Percentiles rank a stretch among this genome's conserved stretches.
phyloP scores from a whole-genome alignment of 2,797 vertebrate species.

The Euthynnus affinis region DNA sequence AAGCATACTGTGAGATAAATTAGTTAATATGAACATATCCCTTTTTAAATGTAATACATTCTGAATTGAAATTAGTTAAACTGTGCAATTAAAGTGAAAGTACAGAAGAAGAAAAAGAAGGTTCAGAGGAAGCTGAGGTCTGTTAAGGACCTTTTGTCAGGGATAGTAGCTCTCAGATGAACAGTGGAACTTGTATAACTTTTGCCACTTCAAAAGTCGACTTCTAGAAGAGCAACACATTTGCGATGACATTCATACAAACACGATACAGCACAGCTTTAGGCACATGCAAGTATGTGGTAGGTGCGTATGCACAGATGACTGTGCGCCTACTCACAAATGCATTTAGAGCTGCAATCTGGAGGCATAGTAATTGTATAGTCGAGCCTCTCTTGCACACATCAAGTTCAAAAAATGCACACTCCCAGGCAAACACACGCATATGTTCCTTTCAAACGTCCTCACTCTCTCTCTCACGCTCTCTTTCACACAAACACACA shows the following conservation, averaged over 20 bases:
- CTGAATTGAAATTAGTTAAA: conserved; percentile 64
- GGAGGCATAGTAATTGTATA: conserved; percentile 42
- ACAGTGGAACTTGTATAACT: conserved; percentile 22
- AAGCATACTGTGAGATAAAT: conserved; percentile 74
- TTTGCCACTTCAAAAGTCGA: conserved; percentile 45
- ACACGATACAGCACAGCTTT: conserved; percentile 55
- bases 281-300: conserved; percentile 75
- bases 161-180: conserved; percentile 37
- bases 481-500: conserved; percentile 24
- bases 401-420: conserved; percentile 60
- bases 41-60: conserved; percentile 80
- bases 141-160: conserved; percentile 68
- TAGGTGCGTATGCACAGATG: conserved; percentile 43
- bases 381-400: conserved; percentile 51
- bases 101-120: conserved; percentile 15
- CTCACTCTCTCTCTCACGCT: background rate
- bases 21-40: conserved; percentile 72
- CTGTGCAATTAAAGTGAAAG: conserved; percentile 76
- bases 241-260: conserved; percentile 56
- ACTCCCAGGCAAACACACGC: conserved; percentile 44
- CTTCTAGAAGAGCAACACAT: conserved; percentile 45
- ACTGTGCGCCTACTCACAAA: conserved; percentile 53
- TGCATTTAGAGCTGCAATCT: conserved; percentile 63
- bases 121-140: conserved; percentile 62
- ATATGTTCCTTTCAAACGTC: conserved; percentile 19